Evolutionary conservation across 2,113 vertebrate genomes (phyloP), one percentile per base, ranked within the genome.

Genomic region (Rhabdomys dilectus): DNA sequence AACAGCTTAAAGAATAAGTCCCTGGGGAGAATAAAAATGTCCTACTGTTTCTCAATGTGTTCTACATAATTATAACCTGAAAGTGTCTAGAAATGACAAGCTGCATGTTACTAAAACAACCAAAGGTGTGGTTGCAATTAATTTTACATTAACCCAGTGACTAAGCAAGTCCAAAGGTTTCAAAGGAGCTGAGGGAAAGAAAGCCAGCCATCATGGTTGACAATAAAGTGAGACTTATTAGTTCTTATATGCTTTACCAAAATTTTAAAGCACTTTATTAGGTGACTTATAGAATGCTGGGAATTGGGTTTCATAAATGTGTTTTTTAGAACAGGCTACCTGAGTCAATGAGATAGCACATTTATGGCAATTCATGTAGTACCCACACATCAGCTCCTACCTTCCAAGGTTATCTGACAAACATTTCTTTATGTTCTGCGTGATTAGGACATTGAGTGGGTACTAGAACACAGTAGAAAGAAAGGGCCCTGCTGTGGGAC

Each of bases 51-150:
- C 62, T 96, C 72, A 17, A 10, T 91, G 64, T 53, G 53, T 29
- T 93, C 95, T 80, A 70, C 26, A 19, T 94, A 91, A 95, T 96
- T 94, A 85, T 91, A 94, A 96, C 22, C 29, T 60, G n/a, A 72
- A 96, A 89, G 84, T 80, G 17, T 95, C 78, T 90, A 85, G 80
- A 90, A 91, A 76, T 2, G 3, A 90, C 75, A 80, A 89, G 78
- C 62, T 53, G 56, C 62, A 66, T 73, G 1, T 88, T 94, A 88
- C 56, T 64, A 86, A 89, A 92, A 58, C 78, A 97, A 90, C 62
- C 64, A 89, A 76, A 96, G 64, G 81, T 82, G 91, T 22, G 31
- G 2, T 62, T n/a, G 39, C 22, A 56, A 39, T 91, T 91, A 89
- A 88, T 80, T 96, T 95, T 90, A 88, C 89, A 93, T 68, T 70